phyloP scores from a whole-genome alignment of 1,140 invertebrate species.

The Procambarus clarkii region DNA sequence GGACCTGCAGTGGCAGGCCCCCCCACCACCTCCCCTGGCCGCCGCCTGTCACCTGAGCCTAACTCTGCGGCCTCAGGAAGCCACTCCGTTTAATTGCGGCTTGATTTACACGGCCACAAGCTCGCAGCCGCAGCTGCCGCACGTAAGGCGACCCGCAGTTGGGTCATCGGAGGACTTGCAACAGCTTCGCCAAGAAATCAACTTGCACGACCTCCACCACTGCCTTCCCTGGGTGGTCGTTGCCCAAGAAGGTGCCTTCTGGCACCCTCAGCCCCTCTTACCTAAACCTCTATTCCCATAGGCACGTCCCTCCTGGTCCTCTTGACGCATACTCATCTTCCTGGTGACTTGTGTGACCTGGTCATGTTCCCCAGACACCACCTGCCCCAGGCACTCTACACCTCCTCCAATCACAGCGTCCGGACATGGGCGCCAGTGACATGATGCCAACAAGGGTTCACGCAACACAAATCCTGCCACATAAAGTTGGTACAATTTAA shows the following conservation, averaged over 20 bases:
- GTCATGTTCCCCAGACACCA: neutral
- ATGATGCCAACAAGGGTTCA: too few species aligned
- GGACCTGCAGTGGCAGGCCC: neutral
- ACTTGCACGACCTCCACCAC: neutral
- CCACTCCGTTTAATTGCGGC: slow-evolving; percentile 53
- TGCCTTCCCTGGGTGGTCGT: slow-evolving; percentile 6
- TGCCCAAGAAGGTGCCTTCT: neutral
- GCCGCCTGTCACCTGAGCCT: slow-evolving; percentile 49
- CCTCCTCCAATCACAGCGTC: neutral
- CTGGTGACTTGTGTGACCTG: too few species aligned
- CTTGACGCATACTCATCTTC: neutral
- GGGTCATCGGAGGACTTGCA: slow-evolving; percentile 30
- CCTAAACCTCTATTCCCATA: neutral
- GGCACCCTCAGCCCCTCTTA: neutral
- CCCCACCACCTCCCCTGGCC: neutral
- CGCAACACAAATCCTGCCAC: too few species aligned
- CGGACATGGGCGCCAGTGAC: too few species aligned
- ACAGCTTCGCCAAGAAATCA: neutral
- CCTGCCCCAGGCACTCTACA: neutral
- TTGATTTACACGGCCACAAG: slow-evolving; percentile 54
- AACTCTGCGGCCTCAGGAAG: slow-evolving; percentile 13
- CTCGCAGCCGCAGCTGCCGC: slow-evolving; percentile 44
- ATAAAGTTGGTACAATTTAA: too few species aligned
- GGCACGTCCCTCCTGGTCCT: neutral
- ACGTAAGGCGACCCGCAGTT: slow-evolving; percentile 32